Evolutionary conservation across 2,797 vertebrate species (phyloP), one percentile per base, ranked within the genome.

Genomic region (Acrossocheilus fasciatus): DNA sequence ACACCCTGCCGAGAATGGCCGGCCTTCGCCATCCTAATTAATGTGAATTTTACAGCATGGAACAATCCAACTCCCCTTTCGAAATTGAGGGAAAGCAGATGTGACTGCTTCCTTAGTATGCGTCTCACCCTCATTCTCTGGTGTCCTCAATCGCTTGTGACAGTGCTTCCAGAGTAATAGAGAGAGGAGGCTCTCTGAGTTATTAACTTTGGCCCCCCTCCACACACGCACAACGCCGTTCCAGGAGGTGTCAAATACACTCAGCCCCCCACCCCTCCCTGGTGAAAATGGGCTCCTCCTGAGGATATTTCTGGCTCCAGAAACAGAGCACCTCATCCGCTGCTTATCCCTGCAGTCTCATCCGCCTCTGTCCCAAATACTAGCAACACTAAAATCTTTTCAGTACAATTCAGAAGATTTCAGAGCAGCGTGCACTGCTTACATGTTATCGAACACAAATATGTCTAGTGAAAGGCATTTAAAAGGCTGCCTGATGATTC

Each of bases 291-390:
- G 89, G 90, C 90, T 93, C 91, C 92, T 94, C 93, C 93, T 91
- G 92, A 93, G 92, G 93, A 92, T 93, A 94, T 94, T 93, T 93
- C 92, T 93, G 92, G 92, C 93, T 93, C 91, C 90, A 79, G 92
- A 94, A 92, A 92, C 91, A 87, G 93, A 92, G 92, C 93, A 90
- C 87, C 90, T 92, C 91, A 57, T 90, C 88, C 88, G 88, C 92
- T 92, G 91, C 90, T 92, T 91, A 90, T 92, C 91, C 89, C 91
- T 90, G 88, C 91, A 91, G 91, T 93, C 93, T 92, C 92, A 92
- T 93, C 92, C 89, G 82, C 86, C 72, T 79, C 88, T 91, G 92
- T 93, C 92, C 93, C 92, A 91, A 92, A 92, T 89, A 89, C 82
- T 91, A 92, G 92, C 92, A 90, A 92, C 89, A 91, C 86, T 62